Evolutionary conservation across 2,888 invertebrate species (phyloP).

Genomic region (Diplolepis rosae): DNA sequence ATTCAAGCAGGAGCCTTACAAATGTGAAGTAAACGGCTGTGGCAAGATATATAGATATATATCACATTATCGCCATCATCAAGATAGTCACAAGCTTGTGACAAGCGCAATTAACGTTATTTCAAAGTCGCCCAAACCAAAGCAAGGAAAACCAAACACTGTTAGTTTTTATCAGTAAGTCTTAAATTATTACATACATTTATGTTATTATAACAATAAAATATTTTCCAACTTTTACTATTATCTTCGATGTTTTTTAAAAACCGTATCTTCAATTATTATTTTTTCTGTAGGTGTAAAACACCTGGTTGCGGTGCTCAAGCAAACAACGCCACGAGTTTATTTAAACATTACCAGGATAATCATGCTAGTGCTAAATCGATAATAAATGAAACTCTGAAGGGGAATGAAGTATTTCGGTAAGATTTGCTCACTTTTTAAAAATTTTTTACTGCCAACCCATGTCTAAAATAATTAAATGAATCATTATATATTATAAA

Average conservation of each 20-base stretch:
- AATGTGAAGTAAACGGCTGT: constrained; percentile 69
- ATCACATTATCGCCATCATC: constrained; percentile 71
- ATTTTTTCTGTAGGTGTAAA: constrained; percentile 61
- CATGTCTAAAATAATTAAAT: no score
- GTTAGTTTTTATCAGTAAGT: constrained; percentile 71
- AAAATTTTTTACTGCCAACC: no score
- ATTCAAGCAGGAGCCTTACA: constrained; percentile 70
- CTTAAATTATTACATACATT: constrained; percentile 3
- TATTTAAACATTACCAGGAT: constrained; percentile 72
- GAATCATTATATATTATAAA: no score
- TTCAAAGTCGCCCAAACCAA: constrained; percentile 61
- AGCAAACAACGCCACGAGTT: constrained; percentile 66
- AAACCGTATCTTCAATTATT: background rate
- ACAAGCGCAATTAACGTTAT: constrained; percentile 56
- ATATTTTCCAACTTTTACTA: background rate
- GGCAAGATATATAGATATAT: constrained; percentile 72
- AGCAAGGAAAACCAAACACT: constrained; percentile 67
- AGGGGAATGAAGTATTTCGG: constrained; percentile 65
- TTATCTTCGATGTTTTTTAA: constrained; percentile 1
- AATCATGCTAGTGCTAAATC: constrained; percentile 70
- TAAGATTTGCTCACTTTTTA: constrained; percentile 44
- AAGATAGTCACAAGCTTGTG: constrained; percentile 69
- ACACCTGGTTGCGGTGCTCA: constrained; percentile 70
- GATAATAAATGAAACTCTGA: constrained; percentile 58
- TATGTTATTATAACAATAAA: background rate